Evolutionary conservation across 2,113 vertebrate species (phyloP).

Genomic region (Planiliza haematocheilus): DNA sequence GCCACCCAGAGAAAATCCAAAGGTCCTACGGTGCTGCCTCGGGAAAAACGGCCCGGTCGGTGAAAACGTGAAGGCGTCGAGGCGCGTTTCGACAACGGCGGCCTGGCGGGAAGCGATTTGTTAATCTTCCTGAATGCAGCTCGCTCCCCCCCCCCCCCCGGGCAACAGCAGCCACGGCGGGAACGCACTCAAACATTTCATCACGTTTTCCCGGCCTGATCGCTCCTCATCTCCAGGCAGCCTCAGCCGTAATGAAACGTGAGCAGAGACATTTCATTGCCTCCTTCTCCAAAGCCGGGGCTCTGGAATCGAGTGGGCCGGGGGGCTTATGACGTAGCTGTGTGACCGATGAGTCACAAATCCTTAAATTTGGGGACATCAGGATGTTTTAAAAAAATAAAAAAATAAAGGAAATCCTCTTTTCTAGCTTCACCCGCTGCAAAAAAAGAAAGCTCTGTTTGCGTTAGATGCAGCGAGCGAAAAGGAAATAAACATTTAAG

Average conservation of each 20-base stretch:
- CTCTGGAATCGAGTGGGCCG: not conserved
- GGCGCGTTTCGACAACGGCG: too few relatives aligned
- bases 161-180: not conserved
- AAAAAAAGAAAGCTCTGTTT: too few relatives aligned
- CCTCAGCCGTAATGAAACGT: slow-evolving; percentile 10
- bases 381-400: not conserved
- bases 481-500: slow-evolving; percentile 14
- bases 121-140: slow-evolving; percentile 19
- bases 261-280: slow-evolving; percentile 1
- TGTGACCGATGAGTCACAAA: not conserved
- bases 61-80: not conserved
- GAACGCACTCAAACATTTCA: slow-evolving; percentile 20
- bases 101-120: slow-evolving; percentile 14
- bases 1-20: not conserved
- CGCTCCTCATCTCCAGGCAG: not conserved
- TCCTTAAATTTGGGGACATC: not conserved
- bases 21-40: not conserved
- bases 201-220: not conserved
- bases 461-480: too few relatives aligned
- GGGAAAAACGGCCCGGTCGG: not conserved
- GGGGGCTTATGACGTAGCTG: not conserved
- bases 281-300: not conserved
- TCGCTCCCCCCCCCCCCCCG: not conserved
- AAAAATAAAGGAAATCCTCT: not conserved
- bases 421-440: not conserved